Base-by-base conservation (phyloP, 35 echinoderm and acorn worm species). In the Ptychodera flava region DNA sequence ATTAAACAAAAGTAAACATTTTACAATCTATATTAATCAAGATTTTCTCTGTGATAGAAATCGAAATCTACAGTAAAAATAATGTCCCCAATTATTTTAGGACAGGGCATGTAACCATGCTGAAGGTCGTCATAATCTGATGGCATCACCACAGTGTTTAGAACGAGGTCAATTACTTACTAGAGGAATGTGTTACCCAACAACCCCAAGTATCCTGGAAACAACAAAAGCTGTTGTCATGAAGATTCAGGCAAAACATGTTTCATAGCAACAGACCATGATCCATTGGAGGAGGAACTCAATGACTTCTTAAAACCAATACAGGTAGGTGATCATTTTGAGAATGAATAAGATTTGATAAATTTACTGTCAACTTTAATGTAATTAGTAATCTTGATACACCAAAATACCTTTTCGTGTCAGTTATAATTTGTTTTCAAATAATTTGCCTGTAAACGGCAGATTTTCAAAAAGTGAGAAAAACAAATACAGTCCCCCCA, bases 251-350 rank as follows among this genome's bases (percentile, higher is more conserved):
- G 93, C 93, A 28, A 91, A 90, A 38, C 96, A 99, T 90, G 45
- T 99, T 16, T 99, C 52, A 99, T 99, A n/a, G 96, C 96, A 22
- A 99, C 96, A 29, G 96, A 99, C 78, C 82, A 84, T n/a, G 15
- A 90, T 33, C 87, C 96, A 31, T 94, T 94, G 38, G 30, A 80
- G 31, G 82, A 79, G 10, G 85, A 94, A 85, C 86, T 99, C 0
- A 88, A 83, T 28, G 79, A 86, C 33, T 78, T 76, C 83, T 76
- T 94, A 35, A 37, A 94, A 81, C 87, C 90, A 15, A 37, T 84
- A 36, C 35, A 80, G 85, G 93, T 95, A 31, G 78, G 93, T 86
- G 80, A 86, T 1, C 32, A 33, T 1, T 35, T 83, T 37, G 30
- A 28, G 31, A 80, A 10, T 15, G 15, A 15, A 15, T 77, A 15